phyloP scores from a whole-genome alignment of 2,888 invertebrate genomes.

The Craniophora ligustri region DNA sequence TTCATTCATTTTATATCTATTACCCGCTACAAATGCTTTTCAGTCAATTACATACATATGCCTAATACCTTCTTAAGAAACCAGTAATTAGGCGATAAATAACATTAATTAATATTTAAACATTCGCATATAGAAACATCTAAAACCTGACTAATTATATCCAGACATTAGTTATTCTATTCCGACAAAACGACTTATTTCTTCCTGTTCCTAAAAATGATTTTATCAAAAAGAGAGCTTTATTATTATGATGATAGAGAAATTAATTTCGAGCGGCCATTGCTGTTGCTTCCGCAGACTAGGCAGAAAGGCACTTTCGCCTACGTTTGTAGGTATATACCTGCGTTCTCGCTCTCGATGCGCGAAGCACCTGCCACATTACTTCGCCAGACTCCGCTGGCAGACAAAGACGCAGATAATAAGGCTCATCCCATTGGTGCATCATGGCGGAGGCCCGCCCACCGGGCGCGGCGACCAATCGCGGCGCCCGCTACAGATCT shows the following conservation, averaged over 20 bases:
- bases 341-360: constrained; percentile 39
- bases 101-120: too few species aligned
- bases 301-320: constrained; percentile 20
- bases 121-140: too few species aligned
- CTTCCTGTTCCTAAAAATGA: constrained; percentile 1
- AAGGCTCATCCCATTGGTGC: constrained; percentile 89
- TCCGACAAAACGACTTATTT: constrained; percentile 1
- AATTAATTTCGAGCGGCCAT: constrained; percentile 18
- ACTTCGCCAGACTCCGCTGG: constrained; percentile 81
- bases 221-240: neutral
- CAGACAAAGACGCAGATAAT: constrained; percentile 89
- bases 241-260: constrained; percentile 3
- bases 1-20: too few species aligned
- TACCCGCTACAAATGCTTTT: too few species aligned
- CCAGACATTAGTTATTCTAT: neutral
- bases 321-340: constrained; percentile 36
- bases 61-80: too few species aligned
- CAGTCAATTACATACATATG: too few species aligned
- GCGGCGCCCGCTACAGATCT: constrained; percentile 85
- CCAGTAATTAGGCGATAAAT: neutral
- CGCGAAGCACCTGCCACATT: constrained; percentile 68
- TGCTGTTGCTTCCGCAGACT: neutral
- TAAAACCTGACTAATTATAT: neutral
- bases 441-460: constrained; percentile 87
- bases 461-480: constrained; percentile 76